A percentile compares a stretch with the other conserved stretches of the same genome.
Evolutionary conservation across 1,140 invertebrate genomes (phyloP).

Genomic region (Manduca sexta): DNA sequence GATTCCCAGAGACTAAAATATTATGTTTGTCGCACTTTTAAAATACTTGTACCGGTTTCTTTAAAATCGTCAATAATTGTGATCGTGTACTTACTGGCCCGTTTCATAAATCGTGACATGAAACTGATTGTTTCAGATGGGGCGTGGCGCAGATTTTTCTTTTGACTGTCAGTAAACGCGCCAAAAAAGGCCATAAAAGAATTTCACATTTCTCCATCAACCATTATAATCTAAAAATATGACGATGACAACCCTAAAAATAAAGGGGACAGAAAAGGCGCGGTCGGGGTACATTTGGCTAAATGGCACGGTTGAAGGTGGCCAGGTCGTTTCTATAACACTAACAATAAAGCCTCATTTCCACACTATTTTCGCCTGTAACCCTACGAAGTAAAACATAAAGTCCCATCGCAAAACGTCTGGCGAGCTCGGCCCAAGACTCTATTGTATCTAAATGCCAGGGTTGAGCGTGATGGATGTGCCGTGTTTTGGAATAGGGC

Average conservation of each 20-base stretch:
- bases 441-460: constrained; percentile 13
- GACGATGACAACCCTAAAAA: constrained; percentile 5
- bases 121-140: too few species aligned
- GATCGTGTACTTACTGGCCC: too few species aligned
- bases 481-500: neutral
- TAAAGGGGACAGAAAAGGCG: constrained; percentile 25
- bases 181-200: too few species aligned
- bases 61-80: too few species aligned
- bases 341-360: neutral
- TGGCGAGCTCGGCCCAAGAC: constrained; percentile 12
- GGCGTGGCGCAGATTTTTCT: too few species aligned
- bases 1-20: too few species aligned
- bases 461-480: constrained; percentile 11
- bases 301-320: constrained; percentile 35
- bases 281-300: constrained; percentile 24
- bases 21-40: too few species aligned
- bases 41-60: too few species aligned
- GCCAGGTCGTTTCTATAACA: constrained; percentile 4
- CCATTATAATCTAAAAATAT: too few species aligned
- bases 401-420: constrained; percentile 6
- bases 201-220: too few species aligned
- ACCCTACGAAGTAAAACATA: constrained; percentile 1
- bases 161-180: too few species aligned
- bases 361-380: neutral
- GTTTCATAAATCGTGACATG: too few species aligned